Conservation (phyloP, 1,140 invertebrate species). For the Philopotamus ludificatus region DNA sequence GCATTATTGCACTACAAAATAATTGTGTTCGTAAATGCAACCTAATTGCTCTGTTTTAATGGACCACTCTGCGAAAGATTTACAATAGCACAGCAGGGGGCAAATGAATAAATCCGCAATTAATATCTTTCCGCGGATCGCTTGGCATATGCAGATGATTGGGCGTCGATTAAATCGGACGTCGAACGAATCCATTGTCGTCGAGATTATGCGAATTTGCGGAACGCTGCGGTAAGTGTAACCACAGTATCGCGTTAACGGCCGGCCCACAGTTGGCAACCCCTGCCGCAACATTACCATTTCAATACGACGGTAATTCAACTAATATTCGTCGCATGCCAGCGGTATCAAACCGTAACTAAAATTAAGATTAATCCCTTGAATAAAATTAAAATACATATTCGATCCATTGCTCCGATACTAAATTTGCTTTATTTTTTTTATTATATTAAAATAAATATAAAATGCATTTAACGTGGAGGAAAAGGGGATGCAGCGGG, state of each 20-base stretch:
- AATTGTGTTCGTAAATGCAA: constrained; percentile 31
- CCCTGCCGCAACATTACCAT: constrained; percentile 17
- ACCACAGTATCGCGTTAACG: constrained; percentile 17
- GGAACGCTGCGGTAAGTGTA: neutral
- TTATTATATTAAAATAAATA: neutral
- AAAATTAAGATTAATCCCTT: too few relatives aligned
- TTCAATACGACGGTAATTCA: constrained; percentile 19
- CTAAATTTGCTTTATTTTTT: neutral
- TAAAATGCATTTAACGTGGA: neutral
- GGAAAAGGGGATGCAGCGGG: neutral
- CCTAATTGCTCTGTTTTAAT: constrained; percentile 27
- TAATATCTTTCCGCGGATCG: too few relatives aligned
- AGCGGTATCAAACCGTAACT: too few relatives aligned
- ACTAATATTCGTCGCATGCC: neutral
- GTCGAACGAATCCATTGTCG: neutral
- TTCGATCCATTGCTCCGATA: too few relatives aligned
- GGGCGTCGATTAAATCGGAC: neutral
- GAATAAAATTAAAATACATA: too few relatives aligned
- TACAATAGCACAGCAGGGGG: neutral
- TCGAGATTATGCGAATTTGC: neutral
- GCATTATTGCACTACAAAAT: constrained; percentile 21
- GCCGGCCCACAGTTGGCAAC: constrained; percentile 4
- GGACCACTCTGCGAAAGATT: constrained; percentile 5
- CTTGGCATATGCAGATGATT: too few relatives aligned
- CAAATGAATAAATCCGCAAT: too few relatives aligned